phyloP scores from a whole-genome alignment of 2,888 invertebrate species.

The Uloborus plumipes region DNA sequence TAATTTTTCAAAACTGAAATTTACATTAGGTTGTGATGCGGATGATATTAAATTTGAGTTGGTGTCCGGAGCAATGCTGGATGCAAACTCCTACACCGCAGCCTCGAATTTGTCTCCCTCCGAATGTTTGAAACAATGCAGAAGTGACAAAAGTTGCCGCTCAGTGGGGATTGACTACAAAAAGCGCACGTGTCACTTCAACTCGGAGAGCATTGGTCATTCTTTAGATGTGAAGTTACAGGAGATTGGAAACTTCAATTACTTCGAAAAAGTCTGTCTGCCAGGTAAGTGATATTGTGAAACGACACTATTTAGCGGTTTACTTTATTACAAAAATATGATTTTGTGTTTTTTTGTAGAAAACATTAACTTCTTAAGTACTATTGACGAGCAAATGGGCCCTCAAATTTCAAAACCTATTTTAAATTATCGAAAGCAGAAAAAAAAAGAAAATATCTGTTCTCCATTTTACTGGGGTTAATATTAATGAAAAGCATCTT shows the following conservation, averaged over 20 bases:
- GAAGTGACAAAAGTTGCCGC: constrained; percentile 44
- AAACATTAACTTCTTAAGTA: no score
- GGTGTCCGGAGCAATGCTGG: constrained; percentile 42
- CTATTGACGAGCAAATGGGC: no score
- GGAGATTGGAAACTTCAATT: constrained; percentile 65
- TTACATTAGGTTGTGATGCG: constrained; percentile 50
- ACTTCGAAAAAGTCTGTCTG: constrained; percentile 72
- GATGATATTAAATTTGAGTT: constrained; percentile 63
- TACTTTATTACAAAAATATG: no score
- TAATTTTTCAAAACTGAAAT: no score
- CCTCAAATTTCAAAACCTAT: no score
- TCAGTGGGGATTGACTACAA: constrained; percentile 63
- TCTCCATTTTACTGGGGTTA: no score
- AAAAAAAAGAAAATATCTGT: no score
- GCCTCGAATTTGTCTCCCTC: constrained; percentile 51
- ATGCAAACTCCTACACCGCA: constrained; percentile 43
- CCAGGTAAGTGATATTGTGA: constrained; percentile 67
- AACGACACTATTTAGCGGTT: not conserved
- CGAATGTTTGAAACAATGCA: constrained; percentile 59
- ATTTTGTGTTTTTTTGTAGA: no score
- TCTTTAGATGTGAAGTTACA: constrained; percentile 31
- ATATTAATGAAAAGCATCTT: no score
- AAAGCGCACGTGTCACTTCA: constrained; percentile 58
- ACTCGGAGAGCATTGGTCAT: constrained; percentile 33
- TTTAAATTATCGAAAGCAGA: no score